These are phyloP conservation scores for Vulpes lagopus DNA, from an alignment of 2,113 vertebrate species.

Conservation along the genomic window DNA sequence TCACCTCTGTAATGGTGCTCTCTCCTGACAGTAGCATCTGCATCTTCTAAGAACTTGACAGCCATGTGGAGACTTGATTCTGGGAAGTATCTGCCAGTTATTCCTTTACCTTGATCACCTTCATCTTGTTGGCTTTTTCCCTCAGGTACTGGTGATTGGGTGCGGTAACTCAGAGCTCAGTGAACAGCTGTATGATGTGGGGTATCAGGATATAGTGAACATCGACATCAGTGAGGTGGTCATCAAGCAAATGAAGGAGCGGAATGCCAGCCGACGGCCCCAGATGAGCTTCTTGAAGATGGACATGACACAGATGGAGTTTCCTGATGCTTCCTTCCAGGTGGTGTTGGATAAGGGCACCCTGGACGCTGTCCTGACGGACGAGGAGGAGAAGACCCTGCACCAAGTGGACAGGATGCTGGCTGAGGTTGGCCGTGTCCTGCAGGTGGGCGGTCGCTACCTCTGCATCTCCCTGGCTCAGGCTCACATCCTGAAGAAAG, in stretches of 20 bases:
- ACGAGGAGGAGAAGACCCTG: conserved; percentile 89
- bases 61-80: not conserved
- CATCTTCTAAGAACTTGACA: not conserved
- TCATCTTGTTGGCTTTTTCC: not conserved
- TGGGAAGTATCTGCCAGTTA: too few species aligned
- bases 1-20: not conserved
- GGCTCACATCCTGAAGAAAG: conserved; percentile 92
- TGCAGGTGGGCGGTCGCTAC: conserved; percentile 94
- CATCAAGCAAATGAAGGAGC: conserved; percentile 94
- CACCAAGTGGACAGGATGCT: conserved; percentile 91
- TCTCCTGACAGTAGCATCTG: not conserved
- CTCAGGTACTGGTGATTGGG: conserved; percentile 96
- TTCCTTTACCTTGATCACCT: not conserved
- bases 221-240: conserved; percentile 95
- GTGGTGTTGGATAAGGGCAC: conserved; percentile 97
- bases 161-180: conserved; percentile 98
- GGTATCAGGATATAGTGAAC: conserved; percentile 93
- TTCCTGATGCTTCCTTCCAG: conserved; percentile 92
- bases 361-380: conserved; percentile 92
- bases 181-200: conserved; percentile 95
- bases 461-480: conserved; percentile 97
- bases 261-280: conserved; percentile 89
- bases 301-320: conserved; percentile 94
- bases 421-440: conserved; percentile 92
- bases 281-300: conserved; percentile 92